These are phyloP conservation scores for Monodelphis domestica DNA, from an alignment of 2,797 vertebrate genomes.

Conservation along the genomic window DNA sequence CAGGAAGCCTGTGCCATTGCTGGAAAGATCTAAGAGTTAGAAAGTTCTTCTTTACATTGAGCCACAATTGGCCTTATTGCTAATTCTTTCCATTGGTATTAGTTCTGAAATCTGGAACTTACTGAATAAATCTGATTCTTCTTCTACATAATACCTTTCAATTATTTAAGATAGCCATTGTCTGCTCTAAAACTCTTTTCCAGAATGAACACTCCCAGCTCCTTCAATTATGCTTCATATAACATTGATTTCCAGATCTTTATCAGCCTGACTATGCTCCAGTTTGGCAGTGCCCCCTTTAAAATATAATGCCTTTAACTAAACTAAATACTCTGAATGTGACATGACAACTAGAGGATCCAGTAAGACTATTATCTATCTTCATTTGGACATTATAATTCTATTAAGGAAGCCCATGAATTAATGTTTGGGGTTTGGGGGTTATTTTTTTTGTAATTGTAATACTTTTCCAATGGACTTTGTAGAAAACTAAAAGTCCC, in stretches of 20 bases:
- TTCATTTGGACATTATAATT: neutral
- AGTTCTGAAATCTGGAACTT: slow-evolving; percentile 29
- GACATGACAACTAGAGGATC: neutral
- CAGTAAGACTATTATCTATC: neutral
- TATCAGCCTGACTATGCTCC: neutral
- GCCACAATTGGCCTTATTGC: slow-evolving; percentile 12
- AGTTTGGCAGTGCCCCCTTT: neutral
- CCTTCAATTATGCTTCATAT: neutral
- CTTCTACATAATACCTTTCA: neutral
- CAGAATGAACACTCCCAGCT: neutral
- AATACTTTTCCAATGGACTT: neutral
- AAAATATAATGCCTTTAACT: neutral
- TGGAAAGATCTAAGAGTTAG: slow-evolving; percentile 47
- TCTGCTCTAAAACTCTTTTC: neutral
- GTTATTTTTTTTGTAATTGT: neutral
- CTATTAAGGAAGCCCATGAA: neutral
- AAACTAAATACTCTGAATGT: neutral
- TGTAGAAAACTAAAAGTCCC: neutral
- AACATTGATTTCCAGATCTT: slow-evolving; percentile 8
- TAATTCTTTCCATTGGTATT: slow-evolving; percentile 19
- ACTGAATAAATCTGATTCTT: neutral
- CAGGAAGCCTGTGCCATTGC: slow-evolving; percentile 37
- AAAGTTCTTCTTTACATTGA: slow-evolving; percentile 21
- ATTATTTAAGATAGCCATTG: neutral
- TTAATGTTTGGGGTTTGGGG: neutral